Conservation (phyloP, 2,888 invertebrate genomes). For the Theretra japonica region DNA sequence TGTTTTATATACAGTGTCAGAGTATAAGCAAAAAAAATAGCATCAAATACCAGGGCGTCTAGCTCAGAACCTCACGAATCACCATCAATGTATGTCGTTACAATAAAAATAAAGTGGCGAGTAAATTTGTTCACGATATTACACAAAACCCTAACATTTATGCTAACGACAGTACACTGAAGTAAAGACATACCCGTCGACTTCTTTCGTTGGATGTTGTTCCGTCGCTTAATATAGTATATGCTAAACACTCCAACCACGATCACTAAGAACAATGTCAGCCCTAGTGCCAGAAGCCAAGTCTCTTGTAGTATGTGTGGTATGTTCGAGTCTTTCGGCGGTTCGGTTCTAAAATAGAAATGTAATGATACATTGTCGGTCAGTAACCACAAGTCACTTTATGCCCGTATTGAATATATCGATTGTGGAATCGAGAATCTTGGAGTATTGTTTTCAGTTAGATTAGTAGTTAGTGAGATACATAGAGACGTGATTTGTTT, state of each 20-base stretch:
- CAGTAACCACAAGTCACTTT: neutral
- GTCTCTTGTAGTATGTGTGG: constrained; percentile 78
- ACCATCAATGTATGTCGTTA: too few species aligned
- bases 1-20: too few species aligned
- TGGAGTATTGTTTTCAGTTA: too few species aligned
- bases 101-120: too few species aligned
- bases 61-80: too few species aligned
- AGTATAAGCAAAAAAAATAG: too few species aligned
- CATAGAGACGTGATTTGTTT: too few species aligned
- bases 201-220: constrained; percentile 76
- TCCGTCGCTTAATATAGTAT: constrained; percentile 75
- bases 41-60: too few species aligned
- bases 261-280: constrained; percentile 73
- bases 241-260: constrained; percentile 74
- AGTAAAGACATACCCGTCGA: constrained; percentile 65
- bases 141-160: constrained; percentile 2
- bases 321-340: constrained; percentile 75
- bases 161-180: constrained; percentile 10
- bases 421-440: too few species aligned
- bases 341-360: constrained; percentile 67
- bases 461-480: too few species aligned
- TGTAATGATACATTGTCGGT: constrained; percentile 25
- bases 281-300: constrained; percentile 74
- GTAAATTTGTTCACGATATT: neutral
- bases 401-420: neutral